Evolutionary conservation across 1,140 invertebrate species (phyloP), one percentile per base, ranked within the genome.

Genomic region (Drosophila saltans): DNA sequence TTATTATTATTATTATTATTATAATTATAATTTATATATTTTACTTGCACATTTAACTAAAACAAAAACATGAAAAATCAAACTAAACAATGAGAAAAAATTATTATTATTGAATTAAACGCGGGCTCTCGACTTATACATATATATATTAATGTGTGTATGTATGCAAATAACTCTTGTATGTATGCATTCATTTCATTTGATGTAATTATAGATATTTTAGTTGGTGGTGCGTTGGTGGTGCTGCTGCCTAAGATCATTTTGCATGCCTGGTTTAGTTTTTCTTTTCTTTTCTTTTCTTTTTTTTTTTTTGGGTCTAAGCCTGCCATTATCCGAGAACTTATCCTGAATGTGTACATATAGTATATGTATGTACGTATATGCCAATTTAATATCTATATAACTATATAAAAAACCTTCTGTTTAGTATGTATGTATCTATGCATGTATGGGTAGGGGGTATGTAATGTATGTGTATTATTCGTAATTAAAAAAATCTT

Each of bases 31-130:
- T 52, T 26, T 52, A 26, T 39, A 16, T 63, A 39, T 69, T 69
- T 77, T 75, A 76, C 80, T 88, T 88, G 80, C 83, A 82, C 76
- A 89, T 86, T 85, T 82, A 86, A 86, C 83, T 86, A 86, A 86
- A 86, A 89, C 70, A 88, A 83, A 86, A 86, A 52, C 40, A 62
- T 48, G 26, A 64, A 48, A 64, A 86, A 89, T 89, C 86, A 83
- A 89, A 86, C 83, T 86, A 86, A 83, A 52, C 45, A 52, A 52
- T 52, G 45, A 3, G 9, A 52, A 26, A 52, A 26, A 26, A 52
- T 26, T 52, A 10, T 2, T 30, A 30, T 30, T 30, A 52, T 26
- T 24, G 8, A 52, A 88, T 24, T 52, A 52, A 88, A 88, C 83
- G 74, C 80, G 83, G 83, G 84, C 83, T 59, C 33, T 88, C 16